A percentile compares a stretch with the other conserved stretches of the same genome.
Conservation (phyloP, 2,797 vertebrate genomes). For the Ciconia nigra region DNA sequence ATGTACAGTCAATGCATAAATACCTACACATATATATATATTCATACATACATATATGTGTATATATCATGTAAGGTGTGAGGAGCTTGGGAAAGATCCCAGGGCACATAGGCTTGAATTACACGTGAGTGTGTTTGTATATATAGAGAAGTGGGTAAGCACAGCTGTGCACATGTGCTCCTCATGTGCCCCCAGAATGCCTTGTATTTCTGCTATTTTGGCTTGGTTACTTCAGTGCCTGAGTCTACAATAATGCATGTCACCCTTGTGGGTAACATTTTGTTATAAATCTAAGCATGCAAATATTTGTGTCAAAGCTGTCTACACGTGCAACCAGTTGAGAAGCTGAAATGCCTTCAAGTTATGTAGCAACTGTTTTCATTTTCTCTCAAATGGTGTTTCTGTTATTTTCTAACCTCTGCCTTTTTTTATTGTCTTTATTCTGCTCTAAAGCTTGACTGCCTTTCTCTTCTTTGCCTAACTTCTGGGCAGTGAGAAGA, state of each 20-base stretch:
- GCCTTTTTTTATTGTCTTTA: constrained; percentile 1
- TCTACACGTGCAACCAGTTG: constrained; percentile 10
- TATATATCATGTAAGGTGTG: not conserved
- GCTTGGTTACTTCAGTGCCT: not conserved
- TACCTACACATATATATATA: not conserved
- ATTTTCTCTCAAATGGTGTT: constrained; percentile 28
- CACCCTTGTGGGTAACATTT: constrained; percentile 11
- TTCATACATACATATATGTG: not conserved
- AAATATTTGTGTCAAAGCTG: constrained; percentile 56
- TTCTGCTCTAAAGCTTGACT: not conserved
- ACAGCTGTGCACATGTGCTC: not conserved
- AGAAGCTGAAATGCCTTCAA: constrained; percentile 50
- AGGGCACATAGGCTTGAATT: not conserved
- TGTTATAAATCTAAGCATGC: constrained; percentile 21
- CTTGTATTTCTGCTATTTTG: not conserved
- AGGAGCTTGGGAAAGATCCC: not conserved
- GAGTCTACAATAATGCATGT: not conserved
- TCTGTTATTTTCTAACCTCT: constrained; percentile 30
- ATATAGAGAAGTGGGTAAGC: not conserved
- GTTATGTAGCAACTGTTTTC: constrained; percentile 40
- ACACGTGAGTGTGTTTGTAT: fast-evolving
- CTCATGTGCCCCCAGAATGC: not conserved
- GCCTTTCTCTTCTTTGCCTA: not conserved
- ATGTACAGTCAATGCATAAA: not conserved
- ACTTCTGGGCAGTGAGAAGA: not conserved